phyloP scores from a whole-genome alignment of 2,888 invertebrate genomes.

The Orthonevra nobilis region DNA sequence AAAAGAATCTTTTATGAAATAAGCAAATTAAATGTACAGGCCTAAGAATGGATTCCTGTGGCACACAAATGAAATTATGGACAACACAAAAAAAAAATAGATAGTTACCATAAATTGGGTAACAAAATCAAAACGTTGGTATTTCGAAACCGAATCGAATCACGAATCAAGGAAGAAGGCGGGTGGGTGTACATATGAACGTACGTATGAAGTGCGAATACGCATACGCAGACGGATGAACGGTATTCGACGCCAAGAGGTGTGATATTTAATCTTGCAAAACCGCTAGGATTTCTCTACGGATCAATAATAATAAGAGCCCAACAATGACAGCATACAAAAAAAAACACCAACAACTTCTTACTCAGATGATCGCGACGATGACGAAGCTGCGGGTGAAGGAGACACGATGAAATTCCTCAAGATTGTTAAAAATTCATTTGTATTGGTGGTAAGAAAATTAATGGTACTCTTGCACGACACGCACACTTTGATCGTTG shows the following conservation, averaged over 20 bases:
- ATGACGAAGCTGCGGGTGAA: conserved; percentile 49
- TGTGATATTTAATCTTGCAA: conserved; percentile 62
- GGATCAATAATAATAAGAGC: conserved; percentile 60
- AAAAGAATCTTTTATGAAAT: conserved; percentile 3
- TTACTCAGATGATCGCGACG: conserved; percentile 41
- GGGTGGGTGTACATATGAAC: conserved; percentile 42
- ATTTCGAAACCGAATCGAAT: conserved; percentile 2
- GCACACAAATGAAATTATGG: conserved; percentile 23
- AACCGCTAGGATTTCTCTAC: conserved; percentile 68
- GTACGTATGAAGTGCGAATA: conserved; percentile 21
- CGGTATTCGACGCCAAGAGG: conserved; percentile 28
- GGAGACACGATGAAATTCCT: conserved; percentile 66
- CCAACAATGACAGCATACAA: conserved; percentile 62
- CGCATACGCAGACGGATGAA: conserved; percentile 4
- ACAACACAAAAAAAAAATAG: conserved; percentile 10
- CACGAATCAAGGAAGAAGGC: conserved; percentile 5
- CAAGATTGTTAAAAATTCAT: conserved; percentile 46
- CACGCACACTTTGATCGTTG: conserved; percentile 52
- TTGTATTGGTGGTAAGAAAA: conserved; percentile 58
- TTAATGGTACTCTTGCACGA: conserved; percentile 11
- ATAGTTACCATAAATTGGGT: conserved; percentile 40
- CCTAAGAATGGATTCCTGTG: conserved; percentile 19
- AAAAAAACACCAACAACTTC: conserved; percentile 33
- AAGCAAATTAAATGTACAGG: conserved; percentile 26
- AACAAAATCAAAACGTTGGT: not conserved